Evolutionary conservation across 2,888 invertebrate genomes (phyloP).

Genomic region (Spatulosminthurus flaviceps): DNA sequence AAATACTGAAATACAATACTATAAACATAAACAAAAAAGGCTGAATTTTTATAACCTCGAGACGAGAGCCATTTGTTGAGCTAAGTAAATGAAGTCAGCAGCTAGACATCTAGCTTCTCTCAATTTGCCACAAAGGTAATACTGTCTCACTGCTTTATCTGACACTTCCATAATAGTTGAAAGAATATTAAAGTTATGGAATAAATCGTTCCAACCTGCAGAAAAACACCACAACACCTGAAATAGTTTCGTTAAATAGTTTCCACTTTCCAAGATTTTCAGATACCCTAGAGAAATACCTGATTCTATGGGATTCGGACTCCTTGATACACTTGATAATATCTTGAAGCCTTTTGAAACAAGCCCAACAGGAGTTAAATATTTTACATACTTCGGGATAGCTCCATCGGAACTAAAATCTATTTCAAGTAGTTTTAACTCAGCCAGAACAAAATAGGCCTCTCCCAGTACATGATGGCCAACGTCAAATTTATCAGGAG

Average conservation of each 20-base stretch:
- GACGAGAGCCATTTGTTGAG: constrained; percentile 43
- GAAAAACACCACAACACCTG: too few relatives aligned
- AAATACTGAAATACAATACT: too few relatives aligned
- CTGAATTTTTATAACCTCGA: constrained; percentile 28
- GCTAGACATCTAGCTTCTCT: constrained; percentile 36
- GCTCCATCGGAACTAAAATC: constrained; percentile 21
- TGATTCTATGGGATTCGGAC: constrained; percentile 19
- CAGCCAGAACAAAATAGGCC: constrained; percentile 35
- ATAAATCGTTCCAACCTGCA: constrained; percentile 39
- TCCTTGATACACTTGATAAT: constrained; percentile 32
- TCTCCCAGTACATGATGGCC: constrained; percentile 36
- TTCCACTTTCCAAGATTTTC: too few relatives aligned
- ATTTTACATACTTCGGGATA: constrained; percentile 34
- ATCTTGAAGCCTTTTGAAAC: constrained; percentile 43
- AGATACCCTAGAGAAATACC: background rate
- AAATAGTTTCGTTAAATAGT: background rate
- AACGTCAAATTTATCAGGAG: constrained; percentile 25
- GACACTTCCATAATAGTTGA: constrained; percentile 37
- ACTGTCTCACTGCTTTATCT: constrained; percentile 17
- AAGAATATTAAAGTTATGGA: constrained; percentile 37
- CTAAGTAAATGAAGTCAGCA: constrained; percentile 35
- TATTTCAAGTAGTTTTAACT: constrained; percentile 31
- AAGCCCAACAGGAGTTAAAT: constrained; percentile 36
- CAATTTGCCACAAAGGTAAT: constrained; percentile 34
- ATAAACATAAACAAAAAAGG: too few relatives aligned